Conservation (phyloP, 1,140 invertebrate genomes). For the Hylaeus anthracinus region DNA sequence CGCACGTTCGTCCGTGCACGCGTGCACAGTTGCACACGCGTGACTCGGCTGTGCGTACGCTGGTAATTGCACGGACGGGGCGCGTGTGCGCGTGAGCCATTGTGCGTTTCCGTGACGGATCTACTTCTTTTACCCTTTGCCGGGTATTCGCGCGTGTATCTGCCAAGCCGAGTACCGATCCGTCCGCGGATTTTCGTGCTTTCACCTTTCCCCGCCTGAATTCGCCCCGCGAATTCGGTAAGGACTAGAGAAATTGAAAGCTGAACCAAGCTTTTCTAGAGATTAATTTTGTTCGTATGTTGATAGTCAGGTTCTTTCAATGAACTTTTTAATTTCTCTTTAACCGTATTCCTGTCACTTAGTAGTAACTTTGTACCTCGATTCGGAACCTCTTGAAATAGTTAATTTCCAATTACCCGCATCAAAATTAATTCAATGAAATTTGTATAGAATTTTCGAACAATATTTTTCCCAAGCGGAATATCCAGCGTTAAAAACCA, state of each 20-base stretch:
- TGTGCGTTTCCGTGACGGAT: conserved; percentile 65
- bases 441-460: background rate
- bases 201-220: background rate
- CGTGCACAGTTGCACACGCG: conserved; percentile 41
- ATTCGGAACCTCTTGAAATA: background rate
- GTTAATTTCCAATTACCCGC: background rate
- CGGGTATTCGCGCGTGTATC: conserved; percentile 43
- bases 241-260: background rate
- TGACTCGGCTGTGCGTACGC: conserved; percentile 36
- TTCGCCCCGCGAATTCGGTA: background rate
- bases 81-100: conserved; percentile 53
- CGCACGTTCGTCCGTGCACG: conserved; percentile 32
- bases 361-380: background rate
- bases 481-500: conserved; percentile 15
- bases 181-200: background rate
- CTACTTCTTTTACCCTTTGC: conserved; percentile 61
- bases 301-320: too few relatives aligned
- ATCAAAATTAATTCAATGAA: too few relatives aligned
- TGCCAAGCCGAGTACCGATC: conserved; percentile 23
- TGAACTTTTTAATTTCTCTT: too few relatives aligned
- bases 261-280: too few relatives aligned
- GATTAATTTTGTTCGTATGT: too few relatives aligned
- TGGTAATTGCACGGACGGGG: conserved; percentile 51
- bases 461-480: too few relatives aligned
- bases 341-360: too few relatives aligned